Evolutionary conservation across 1,140 invertebrate genomes (phyloP).

Genomic region (Bombus turneri): DNA sequence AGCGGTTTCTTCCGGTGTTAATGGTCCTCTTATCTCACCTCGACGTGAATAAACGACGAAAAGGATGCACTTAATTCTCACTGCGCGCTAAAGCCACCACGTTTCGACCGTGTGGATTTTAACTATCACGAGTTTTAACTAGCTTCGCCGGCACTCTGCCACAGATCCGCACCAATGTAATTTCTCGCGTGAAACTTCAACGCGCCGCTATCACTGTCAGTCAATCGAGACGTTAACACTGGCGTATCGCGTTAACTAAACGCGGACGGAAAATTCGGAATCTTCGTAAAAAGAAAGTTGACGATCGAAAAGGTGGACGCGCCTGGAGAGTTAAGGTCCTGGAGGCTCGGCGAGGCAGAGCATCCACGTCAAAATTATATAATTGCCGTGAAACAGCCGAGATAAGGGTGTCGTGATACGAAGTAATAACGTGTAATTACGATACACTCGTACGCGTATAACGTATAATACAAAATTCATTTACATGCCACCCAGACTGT

Average conservation of each 20-base stretch:
- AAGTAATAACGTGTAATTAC: neutral
- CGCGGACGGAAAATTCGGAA: no score
- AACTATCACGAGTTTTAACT: neutral
- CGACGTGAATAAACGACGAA: constrained; percentile 8
- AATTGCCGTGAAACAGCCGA: neutral
- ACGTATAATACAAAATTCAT: neutral
- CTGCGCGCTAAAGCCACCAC: neutral
- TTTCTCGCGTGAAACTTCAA: no score
- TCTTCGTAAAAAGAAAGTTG: rapidly evolving
- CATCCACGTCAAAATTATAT: no score
- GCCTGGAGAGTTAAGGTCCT: no score
- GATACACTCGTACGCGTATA: neutral
- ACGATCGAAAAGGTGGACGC: no score
- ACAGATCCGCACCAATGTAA: no score
- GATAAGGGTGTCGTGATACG: neutral
- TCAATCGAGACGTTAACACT: rapidly evolving
- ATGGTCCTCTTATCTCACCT: constrained; percentile 28
- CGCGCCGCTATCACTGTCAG: rapidly evolving
- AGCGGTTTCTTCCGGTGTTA: constrained; percentile 50
- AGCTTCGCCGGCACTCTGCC: no score
- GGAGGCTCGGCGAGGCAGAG: no score
- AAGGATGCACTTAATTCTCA: constrained; percentile 13
- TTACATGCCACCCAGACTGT: neutral
- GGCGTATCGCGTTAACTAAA: no score
- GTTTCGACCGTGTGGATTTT: no score